Evolutionary conservation across 92 coral and sea anemone species (phyloP).

Genomic region (Epizoanthus fatuus): DNA sequence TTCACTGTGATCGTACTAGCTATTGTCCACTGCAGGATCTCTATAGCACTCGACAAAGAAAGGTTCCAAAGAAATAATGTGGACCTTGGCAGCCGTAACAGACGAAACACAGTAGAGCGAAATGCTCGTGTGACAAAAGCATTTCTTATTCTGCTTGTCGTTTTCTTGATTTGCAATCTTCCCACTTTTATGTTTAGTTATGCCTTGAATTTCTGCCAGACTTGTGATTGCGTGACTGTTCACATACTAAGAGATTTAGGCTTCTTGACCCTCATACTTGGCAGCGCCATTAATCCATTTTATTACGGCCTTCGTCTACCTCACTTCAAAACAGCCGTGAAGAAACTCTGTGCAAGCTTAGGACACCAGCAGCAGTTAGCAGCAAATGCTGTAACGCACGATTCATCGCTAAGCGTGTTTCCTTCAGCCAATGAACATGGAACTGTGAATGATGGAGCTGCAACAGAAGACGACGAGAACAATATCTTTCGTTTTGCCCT

Average conservation of each 20-base stretch:
- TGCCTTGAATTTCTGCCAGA: conserved; percentile 72
- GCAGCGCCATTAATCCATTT: conserved; percentile 83
- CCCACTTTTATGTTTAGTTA: conserved; percentile 79
- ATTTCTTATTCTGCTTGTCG: conserved; percentile 63
- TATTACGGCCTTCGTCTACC: conserved; percentile 78
- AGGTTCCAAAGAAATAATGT: background rate
- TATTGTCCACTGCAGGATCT: conserved; percentile 66
- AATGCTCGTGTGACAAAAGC: conserved; percentile 72
- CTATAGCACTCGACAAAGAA: conserved; percentile 39
- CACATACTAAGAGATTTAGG: conserved; percentile 80
- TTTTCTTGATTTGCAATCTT: conserved; percentile 69
- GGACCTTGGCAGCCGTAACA: conserved; percentile 12
- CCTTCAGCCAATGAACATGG: conserved; percentile 1
- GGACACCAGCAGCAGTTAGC: background rate
- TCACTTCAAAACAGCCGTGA: conserved; percentile 75
- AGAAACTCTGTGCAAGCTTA: background rate
- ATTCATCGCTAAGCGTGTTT: background rate
- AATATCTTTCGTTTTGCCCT: background rate
- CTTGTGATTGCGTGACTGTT: conserved; percentile 62
- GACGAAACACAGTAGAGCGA: conserved; percentile 45
- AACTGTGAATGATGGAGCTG: background rate
- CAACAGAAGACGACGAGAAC: background rate
- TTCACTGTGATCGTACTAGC: conserved; percentile 66
- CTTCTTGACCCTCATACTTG: conserved; percentile 73
- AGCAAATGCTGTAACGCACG: background rate